Conservation (phyloP, 1,140 invertebrate species). For the Platyura marginata region DNA sequence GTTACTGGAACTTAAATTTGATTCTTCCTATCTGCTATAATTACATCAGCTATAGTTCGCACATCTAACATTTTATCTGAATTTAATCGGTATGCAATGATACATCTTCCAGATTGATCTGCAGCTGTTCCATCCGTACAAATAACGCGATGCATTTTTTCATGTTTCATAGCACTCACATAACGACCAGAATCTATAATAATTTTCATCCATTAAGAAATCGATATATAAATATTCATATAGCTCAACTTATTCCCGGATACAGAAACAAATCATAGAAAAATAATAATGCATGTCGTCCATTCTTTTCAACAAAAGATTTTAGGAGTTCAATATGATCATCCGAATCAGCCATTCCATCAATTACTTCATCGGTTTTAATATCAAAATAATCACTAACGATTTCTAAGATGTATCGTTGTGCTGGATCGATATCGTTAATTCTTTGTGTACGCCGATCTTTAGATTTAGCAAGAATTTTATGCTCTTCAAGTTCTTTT, state of each 20-base stretch:
- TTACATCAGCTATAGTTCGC: no score
- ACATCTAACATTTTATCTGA: no score
- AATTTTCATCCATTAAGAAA: no score
- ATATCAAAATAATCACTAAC: slow-evolving; percentile 34
- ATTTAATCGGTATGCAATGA: no score
- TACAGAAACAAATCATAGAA: slow-evolving; percentile 28
- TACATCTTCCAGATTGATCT: slow-evolving; percentile 20
- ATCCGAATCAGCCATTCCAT: slow-evolving; percentile 41
- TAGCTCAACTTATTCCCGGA: slow-evolving; percentile 29
- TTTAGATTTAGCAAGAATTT: slow-evolving; percentile 24
- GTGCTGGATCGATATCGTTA: slow-evolving; percentile 29
- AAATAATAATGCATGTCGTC: slow-evolving; percentile 28
- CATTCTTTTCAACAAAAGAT: slow-evolving; percentile 28
- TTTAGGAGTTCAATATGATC: slow-evolving; percentile 35
- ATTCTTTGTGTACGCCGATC: slow-evolving; percentile 28
- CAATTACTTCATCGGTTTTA: slow-evolving; percentile 34
- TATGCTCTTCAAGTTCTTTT: background rate
- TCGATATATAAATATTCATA: no score
- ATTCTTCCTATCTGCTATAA: no score
- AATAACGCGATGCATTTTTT: slow-evolving; percentile 27
- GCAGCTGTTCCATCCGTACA: slow-evolving; percentile 32
- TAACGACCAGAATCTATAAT: slow-evolving; percentile 32
- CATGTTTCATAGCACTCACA: slow-evolving; percentile 16
- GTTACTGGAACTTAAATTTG: no score
- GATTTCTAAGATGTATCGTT: slow-evolving; percentile 41